Evolutionary conservation across 2,888 invertebrate species (phyloP).

Genomic region (Byasa hedistus): DNA sequence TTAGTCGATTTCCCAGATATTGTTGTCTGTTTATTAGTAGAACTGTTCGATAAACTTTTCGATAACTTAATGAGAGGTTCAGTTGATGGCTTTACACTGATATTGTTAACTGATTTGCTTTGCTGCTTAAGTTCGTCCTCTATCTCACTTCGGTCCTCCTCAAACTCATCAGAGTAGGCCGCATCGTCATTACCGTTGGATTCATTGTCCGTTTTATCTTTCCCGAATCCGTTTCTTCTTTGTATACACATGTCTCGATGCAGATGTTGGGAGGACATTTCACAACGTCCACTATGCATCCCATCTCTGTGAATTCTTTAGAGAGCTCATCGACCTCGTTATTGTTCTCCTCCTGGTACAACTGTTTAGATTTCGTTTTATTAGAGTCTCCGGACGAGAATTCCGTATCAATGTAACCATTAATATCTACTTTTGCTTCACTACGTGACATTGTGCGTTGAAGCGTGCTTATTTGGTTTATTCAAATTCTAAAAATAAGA

Average conservation of each 20-base stretch:
- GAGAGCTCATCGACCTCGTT: conserved; percentile 72
- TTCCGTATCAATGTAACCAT: conserved; percentile 52
- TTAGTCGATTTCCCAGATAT: conserved; percentile 61
- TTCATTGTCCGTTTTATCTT: conserved; percentile 39
- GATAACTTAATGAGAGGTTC: conserved; percentile 52
- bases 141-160: conserved; percentile 64
- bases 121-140: conserved; percentile 47
- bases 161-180: conserved; percentile 74
- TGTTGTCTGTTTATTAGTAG: conserved; percentile 50
- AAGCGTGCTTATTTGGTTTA: conserved; percentile 59
- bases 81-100: conserved; percentile 35
- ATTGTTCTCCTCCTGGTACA: conserved; percentile 70
- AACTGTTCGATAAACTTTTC: conserved; percentile 61
- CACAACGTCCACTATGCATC: conserved; percentile 68
- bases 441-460: conserved; percentile 60
- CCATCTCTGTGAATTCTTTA: conserved; percentile 71
- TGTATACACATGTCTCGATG: conserved; percentile 63
- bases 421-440: conserved; percentile 53
- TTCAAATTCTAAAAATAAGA: conserved; percentile 46
- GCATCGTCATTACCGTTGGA: conserved; percentile 45
- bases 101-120: conserved; percentile 42
- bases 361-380: conserved; percentile 58
- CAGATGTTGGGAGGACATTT: conserved; percentile 70
- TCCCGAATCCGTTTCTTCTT: conserved; percentile 56
- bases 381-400: conserved; percentile 68